phyloP scores from a whole-genome alignment of 2,888 invertebrate genomes.

The Drosophila acutilabella region DNA sequence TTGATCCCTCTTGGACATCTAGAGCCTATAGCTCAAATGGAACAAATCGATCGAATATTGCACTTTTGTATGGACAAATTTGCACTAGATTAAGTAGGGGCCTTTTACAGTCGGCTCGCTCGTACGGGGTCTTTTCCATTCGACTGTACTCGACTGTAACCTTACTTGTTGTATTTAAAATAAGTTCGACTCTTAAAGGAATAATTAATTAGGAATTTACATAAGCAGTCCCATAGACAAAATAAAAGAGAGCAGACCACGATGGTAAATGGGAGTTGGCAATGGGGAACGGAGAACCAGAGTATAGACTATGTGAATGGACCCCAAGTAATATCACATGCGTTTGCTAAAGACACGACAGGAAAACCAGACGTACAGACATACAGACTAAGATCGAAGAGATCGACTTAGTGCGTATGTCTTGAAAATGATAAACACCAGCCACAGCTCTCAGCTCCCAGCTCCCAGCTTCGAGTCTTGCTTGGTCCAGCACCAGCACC shows the following conservation, averaged over 20 bases:
- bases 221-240: not conserved
- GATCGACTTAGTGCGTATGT: constrained; percentile 42
- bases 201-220: no score
- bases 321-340: constrained; percentile 17
- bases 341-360: constrained; percentile 17
- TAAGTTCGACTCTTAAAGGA: no score
- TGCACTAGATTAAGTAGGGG: no score
- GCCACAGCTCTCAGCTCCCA: constrained; percentile 1
- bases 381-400: constrained; percentile 32
- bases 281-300: not conserved
- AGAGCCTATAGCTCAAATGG: no score
- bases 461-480: constrained; percentile 5
- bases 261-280: not conserved
- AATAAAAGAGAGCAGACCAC: not conserved
- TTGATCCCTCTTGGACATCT: no score
- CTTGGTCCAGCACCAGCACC: not conserved
- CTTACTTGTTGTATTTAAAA: no score
- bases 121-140: no score
- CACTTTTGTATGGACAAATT: no score
- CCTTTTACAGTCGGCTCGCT: no score
- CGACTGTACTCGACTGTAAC: no score
- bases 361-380: not conserved
- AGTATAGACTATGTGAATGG: constrained; percentile 6
- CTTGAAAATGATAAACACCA: constrained; percentile 53
- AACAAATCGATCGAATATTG: no score